Evolutionary conservation across 2,113 vertebrate genomes (phyloP), one percentile per base, ranked within the genome.

Genomic region (Penelope pileata): DNA sequence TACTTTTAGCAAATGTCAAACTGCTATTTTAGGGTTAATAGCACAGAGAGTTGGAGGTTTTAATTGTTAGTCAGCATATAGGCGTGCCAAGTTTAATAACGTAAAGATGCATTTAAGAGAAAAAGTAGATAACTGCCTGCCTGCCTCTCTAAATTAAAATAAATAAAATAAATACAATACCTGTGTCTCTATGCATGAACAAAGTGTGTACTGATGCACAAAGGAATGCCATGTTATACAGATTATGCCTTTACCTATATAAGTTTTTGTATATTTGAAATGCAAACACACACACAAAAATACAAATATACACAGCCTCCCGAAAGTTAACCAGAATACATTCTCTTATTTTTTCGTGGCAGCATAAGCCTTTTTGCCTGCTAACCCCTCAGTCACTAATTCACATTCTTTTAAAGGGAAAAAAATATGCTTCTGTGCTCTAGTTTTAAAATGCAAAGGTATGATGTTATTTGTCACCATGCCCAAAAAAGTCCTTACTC

Each of bases 391-490:
- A 93, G 96, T 97, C 97, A 97, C 95, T 96, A 98, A 97, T 91
- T 97, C 97, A 96, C 97, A 98, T 98, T 98, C 96, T 98, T 98
- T 97, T 97, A 96, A 97, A 96, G 88, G 91, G 93, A 93, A 97
- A 97, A 97, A 98, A 97, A 97, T 96, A 97, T 94, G 96, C 97
- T 98, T 98, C 97, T 97, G 97, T 98, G 98, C 98, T 98, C 98
- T 96, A 98, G 98, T 98, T 98, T 97, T 97, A 97, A 98, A 98
- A 98, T 98, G 98, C 98, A 98, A 98, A 98, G 98, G 98, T 98
- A 99, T 99, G 99, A 99, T 99, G 99, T 99, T 98, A 99, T 99
- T 99, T 99, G 99, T 99, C 98, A 98, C 97, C 96, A 96, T 99
- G 99, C 99, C 99, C 99, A 99, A 99, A 99, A 98, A 99, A 99